Base-by-base conservation (phyloP, 2,888 invertebrate genomes). In the Agapostemon virescens region DNA sequence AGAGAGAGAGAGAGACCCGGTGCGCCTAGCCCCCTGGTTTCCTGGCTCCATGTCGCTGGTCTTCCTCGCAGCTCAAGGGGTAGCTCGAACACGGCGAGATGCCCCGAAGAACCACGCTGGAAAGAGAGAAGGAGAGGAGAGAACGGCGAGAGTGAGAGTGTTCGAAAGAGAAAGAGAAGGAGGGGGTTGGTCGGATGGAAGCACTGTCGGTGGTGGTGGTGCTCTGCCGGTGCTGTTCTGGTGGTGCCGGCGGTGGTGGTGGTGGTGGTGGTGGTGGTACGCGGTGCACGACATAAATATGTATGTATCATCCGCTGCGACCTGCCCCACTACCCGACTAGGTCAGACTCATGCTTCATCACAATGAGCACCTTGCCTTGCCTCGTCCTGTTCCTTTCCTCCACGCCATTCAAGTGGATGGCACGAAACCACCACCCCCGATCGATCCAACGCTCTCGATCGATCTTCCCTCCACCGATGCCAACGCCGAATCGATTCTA, bases 281-380 rank as follows among this genome's bases (percentile, higher is more conserved):
- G 85, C 88, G 89, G 85, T 88, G 91, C 91, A 90, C 92, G 92
- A 90, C 91, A 92, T 92, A 92, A 92, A 92, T 92, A 92, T 92
- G 92, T 92, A 85, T 85, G 85, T 92, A 92, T 92, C 92, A 92
- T 91, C 92, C 90, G 89, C 86, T 89, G 90, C 90, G 92, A 91
- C 91, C 91, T 92, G 91, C 91, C 91, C 92, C 90, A 92, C 92
- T 92, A 91, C 89, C 90, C 91, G 90, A 92, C 90, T 92, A 89
- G 92, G 92, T 92, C 92, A 91, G 92, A 92, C 92, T 91, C 92
- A 92, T 92, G 92, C 90, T 90, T 92, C 91, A 91, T 91, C 91
- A 90, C 91, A 91, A 91, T 91, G 91, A 91, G 91, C 89, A 88
- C 90, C 90, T 90, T 89, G 87, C 87, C 85, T 85, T 81, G 85